Evolutionary conservation across 2,797 vertebrate genomes (phyloP), one percentile per base, ranked within the genome.

Genomic region (Halcyon smyrnensis): DNA sequence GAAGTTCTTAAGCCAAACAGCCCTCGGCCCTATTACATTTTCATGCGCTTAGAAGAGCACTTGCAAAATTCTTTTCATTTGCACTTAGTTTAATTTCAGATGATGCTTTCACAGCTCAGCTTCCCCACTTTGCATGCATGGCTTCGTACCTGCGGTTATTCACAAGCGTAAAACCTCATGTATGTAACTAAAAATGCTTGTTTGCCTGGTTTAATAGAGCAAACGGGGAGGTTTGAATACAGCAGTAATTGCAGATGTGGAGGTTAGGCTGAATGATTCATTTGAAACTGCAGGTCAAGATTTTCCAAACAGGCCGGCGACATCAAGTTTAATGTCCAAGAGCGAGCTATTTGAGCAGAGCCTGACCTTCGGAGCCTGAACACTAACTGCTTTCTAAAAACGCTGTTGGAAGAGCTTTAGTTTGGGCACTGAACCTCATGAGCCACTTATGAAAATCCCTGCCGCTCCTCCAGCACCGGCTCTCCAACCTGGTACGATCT

Each of bases 61-160:
- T 92, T 59, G 51, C 93, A 50, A 63, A 79, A 59, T 69, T 70
- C 67, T 88, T 80, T 70, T 63, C 63, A 7, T 76, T 86, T 69
- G 73, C 82, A 34, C 68, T 70, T 19, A 16, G 93, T 91, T 95
- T 81, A 76, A 93, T 94, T 95, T 91, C 85, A 60, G 95, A 15
- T 24, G 74, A 59, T 51, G 87, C 67, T 73, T 63, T 48, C 34
- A 8, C 36, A 56, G 10, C 37, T 11, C 37, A 6, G 54, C n/a
- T 24, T 39, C 41, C 56, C 67, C 8, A 0, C 73, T 75, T 67
- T 3, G 80, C 83, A 18, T 1, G 1, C n/a, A 3, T 2, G 15
- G 74, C 64, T 82, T 56, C 1, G 7, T n/a, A 59, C 80, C 70
- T 3, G 50, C 8, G 3, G 37, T 34, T 41, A 13, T 8, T 54